phyloP scores from a whole-genome alignment of 2,797 vertebrate genomes.

The Thalassophryne amazonica region DNA sequence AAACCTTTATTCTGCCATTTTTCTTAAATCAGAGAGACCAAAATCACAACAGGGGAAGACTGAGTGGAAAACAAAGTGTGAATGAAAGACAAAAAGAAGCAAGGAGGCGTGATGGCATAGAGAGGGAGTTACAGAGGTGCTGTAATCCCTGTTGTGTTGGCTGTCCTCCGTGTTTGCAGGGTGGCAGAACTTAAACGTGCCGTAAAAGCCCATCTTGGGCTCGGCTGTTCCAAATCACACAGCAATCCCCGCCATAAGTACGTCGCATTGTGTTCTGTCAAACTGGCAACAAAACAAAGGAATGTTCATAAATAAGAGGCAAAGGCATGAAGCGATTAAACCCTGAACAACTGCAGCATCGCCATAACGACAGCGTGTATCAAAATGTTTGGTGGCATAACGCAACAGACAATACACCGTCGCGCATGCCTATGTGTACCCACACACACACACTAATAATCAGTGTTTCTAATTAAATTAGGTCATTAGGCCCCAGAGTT shows the following conservation, averaged over 20 bases:
- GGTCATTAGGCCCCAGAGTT: conserved; percentile 21
- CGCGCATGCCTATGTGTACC: background rate
- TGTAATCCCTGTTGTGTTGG: conserved; percentile 44
- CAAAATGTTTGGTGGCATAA: background rate
- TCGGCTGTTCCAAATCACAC: conserved; percentile 35
- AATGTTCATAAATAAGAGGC: conserved; percentile 12
- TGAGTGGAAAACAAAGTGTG: background rate
- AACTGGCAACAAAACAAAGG: conserved; percentile 20
- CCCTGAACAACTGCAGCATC: background rate
- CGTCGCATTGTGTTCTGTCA: conserved; percentile 26
- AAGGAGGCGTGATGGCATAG: conserved; percentile 10
- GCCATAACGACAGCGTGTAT: background rate
- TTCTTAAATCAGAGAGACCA: conserved; percentile 55
- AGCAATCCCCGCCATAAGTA: conserved; percentile 13
- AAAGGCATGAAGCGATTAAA: conserved; percentile 2
- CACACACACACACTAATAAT: conserved; percentile 6
- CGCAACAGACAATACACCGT: background rate
- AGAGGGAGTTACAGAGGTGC: conserved; percentile 29
- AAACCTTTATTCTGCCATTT: conserved; percentile 50
- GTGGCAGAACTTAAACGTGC: conserved; percentile 31
- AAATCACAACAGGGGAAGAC: conserved; percentile 18
- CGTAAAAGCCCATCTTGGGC: conserved; percentile 24
- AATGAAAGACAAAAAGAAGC: background rate
- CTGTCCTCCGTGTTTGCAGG: conserved; percentile 45
- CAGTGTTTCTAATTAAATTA: conserved; percentile 16